These are phyloP conservation scores for Megalops atlanticus DNA, from an alignment of 2,113 vertebrate genomes.

Conservation along the genomic window DNA sequence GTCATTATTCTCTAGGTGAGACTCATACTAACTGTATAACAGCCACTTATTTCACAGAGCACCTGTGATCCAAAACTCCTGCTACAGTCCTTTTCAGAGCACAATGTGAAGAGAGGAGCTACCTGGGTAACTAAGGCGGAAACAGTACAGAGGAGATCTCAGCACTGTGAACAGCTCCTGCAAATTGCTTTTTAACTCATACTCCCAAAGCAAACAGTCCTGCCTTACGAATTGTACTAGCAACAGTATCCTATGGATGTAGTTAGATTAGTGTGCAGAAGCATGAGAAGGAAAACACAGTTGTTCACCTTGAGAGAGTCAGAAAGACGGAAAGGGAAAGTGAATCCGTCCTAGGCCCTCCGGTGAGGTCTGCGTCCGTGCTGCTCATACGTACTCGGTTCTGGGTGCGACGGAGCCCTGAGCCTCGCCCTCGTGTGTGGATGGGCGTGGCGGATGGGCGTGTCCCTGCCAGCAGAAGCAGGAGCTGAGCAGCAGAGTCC, in stretches of 20 bases:
- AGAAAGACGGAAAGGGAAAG: neutral
- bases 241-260: neutral
- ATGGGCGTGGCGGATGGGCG: neutral
- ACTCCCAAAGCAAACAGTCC: neutral
- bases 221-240: neutral
- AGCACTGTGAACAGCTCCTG: no score
- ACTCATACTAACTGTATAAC: no score
- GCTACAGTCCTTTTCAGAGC: no score
- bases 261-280: neutral
- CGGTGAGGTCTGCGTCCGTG: neutral
- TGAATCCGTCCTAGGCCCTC: neutral
- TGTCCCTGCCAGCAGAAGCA: slow-evolving; percentile 41
- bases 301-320: neutral
- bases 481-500: slow-evolving; percentile 47
- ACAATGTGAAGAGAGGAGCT: no score
- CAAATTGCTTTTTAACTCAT: neutral
- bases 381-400: slow-evolving; percentile 15
- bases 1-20: no score
- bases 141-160: no score
- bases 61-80: no score
- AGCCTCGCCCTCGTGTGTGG: neutral
- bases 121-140: no score
- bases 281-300: neutral
- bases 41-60: no score
- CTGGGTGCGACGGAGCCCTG: neutral